Percentiles rank a stretch among this genome's conserved stretches.
phyloP scores from a whole-genome alignment of 2,888 invertebrate species.

The Polymixis lichenea region DNA sequence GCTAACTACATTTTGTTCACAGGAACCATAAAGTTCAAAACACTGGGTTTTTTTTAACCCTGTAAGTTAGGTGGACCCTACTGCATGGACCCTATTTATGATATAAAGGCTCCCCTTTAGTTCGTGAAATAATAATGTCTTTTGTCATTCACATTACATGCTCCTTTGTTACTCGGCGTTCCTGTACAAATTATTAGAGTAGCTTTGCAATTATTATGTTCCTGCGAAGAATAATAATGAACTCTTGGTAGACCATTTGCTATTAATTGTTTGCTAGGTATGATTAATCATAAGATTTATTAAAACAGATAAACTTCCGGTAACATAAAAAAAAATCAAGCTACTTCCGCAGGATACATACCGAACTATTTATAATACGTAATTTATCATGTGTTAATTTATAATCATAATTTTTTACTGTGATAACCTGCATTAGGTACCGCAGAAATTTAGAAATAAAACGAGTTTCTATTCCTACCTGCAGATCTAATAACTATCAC shows the following conservation, averaged over 20 bases:
- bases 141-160: not conserved
- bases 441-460: not conserved
- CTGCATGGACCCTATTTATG: not conserved
- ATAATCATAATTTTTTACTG: not conserved
- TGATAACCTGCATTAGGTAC: not conserved
- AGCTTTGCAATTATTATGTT: not conserved
- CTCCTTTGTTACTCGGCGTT: not conserved
- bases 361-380: not conserved
- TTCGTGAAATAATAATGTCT: not conserved
- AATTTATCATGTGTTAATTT: not conserved
- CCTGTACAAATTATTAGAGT: not conserved
- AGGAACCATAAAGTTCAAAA: not conserved
- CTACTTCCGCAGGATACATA: not conserved
- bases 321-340: not conserved
- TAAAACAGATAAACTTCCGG: not conserved
- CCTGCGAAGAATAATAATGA: not conserved
- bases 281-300: not conserved
- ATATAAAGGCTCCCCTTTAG: not conserved
- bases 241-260: not conserved
- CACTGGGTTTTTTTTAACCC: not conserved
- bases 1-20: not conserved
- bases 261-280: not conserved
- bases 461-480: constrained; percentile 7
- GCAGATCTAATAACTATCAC: not conserved
- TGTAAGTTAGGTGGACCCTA: not conserved